Evolutionary conservation across 2,888 invertebrate genomes (phyloP), one percentile per base, ranked within the genome.

Genomic region (Mesorhabditis spiculigera): DNA sequence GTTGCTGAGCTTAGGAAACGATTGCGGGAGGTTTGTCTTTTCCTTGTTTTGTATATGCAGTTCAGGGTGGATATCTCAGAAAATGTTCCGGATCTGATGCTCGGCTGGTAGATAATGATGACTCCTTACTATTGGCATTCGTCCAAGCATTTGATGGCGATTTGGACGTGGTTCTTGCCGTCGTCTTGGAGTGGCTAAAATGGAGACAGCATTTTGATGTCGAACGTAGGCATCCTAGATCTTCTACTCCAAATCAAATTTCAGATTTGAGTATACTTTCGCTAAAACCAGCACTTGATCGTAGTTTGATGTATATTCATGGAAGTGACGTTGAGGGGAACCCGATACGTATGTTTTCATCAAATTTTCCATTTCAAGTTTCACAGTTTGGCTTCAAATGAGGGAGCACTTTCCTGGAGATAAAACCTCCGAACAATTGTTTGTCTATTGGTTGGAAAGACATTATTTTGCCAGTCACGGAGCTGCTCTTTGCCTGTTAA

Each of bases 401-500:
- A 71, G 68, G 10, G 70, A 81, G 44, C 79, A 81, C 68, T 67
- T 71, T 43, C 75, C 77, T 58, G 77, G 75, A 5, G 75, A 79
- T 58, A 67, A 71, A 16, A 76, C 74, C 5, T 78, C 74, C 62
- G 80, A 82, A 68, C 72, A 77, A 45, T 73, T 80, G 43, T 77
- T 85, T 63, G 75, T 78, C 45, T 85, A 79, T 75, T 85, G 85
- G 85, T 71, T 85, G 61, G 85, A 85, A 66, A 71, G 78, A 16
- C 82, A 84, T 71, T 76, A 73, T 45, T 76, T 76, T 73, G 77
- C 79, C 42, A 76, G 79, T n/a, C 81, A 77, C n/a, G 69, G 74
- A 68, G 73, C 71, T 8, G 79, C 79, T 44, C 45, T 85, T 16
- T 75, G 79, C 4, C 66, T 85, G 43, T 69, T 84, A 43, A 75